phyloP scores from a whole-genome alignment of 1,140 invertebrate species.

The Macrobrachium rosenbergii region DNA sequence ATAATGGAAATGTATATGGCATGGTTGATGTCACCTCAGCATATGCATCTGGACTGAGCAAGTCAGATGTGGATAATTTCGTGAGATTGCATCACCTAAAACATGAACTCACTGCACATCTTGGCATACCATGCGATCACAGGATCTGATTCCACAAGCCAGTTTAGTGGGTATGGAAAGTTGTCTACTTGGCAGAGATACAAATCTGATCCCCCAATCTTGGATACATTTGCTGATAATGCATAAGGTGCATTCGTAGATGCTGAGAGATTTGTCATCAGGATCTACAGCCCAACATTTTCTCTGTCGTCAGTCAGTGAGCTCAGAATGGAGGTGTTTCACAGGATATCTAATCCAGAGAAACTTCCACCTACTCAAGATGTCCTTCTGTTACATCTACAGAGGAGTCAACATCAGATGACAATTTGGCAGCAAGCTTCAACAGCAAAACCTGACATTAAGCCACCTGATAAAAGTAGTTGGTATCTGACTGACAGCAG shows the following conservation, averaged over 20 bases:
- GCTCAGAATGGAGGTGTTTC: slow-evolving; percentile 13
- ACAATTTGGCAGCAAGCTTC: slow-evolving; percentile 26
- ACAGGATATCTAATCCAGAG: slow-evolving; percentile 15
- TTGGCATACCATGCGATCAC: slow-evolving; percentile 21
- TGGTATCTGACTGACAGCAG: not conserved
- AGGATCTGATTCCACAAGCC: slow-evolving; percentile 19
- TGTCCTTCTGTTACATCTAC: too few species aligned
- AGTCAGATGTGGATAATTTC: too few species aligned
- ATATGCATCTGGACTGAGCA: too few species aligned
- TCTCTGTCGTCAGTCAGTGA: not conserved
- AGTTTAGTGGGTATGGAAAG: slow-evolving; percentile 16
- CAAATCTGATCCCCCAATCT: slow-evolving; percentile 10
- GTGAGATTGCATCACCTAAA: too few species aligned
- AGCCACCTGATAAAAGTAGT: slow-evolving; percentile 1
- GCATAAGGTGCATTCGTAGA: not conserved
- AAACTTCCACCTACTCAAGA: too few species aligned
- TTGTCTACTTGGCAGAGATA: not conserved
- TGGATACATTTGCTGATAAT: slow-evolving; percentile 9
- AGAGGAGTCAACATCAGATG: not conserved
- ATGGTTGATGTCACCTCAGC: too few species aligned
- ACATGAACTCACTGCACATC: too few species aligned
- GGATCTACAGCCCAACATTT: slow-evolving; percentile 21
- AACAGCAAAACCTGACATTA: not conserved
- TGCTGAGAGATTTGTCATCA: slow-evolving; percentile 24
- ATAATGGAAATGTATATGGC: too few species aligned